These are phyloP conservation scores for Colletes latitarsis DNA, from an alignment of 1,140 invertebrate species.

Conservation along the genomic window DNA sequence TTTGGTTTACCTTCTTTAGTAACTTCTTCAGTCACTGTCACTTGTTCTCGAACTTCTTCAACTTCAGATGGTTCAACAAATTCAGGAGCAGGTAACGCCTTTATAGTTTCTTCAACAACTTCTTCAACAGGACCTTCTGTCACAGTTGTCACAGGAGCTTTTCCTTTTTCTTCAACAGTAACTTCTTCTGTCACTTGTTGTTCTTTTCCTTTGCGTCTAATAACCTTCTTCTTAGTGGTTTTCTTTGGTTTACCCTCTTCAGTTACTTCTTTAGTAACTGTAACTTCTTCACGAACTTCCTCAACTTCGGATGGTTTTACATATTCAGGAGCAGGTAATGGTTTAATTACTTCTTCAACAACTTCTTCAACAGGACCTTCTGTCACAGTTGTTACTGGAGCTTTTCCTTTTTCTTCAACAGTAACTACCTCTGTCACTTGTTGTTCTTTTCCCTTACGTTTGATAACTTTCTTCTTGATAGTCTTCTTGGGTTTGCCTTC, in stretches of 20 bases:
- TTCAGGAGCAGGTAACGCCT: slow-evolving; percentile 17
- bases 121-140: slow-evolving; percentile 70
- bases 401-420: slow-evolving; percentile 69
- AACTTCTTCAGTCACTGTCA: slow-evolving; percentile 68
- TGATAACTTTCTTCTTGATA: slow-evolving; percentile 71
- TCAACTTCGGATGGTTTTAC: slow-evolving; percentile 81
- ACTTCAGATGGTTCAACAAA: not conserved
- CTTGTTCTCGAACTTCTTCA: slow-evolving; percentile 62
- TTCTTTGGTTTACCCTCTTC: slow-evolving; percentile 77
- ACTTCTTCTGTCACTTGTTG: slow-evolving; percentile 53
- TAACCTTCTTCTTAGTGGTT: slow-evolving; percentile 49
- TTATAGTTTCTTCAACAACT: slow-evolving; percentile 25
- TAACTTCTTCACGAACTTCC: slow-evolving; percentile 67
- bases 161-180: slow-evolving; percentile 50
- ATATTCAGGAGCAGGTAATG: slow-evolving; percentile 83
- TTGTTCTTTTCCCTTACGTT: slow-evolving; percentile 77
- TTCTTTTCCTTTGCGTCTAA: slow-evolving; percentile 53
- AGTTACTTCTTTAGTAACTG: slow-evolving; percentile 69
- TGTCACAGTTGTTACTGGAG: slow-evolving; percentile 60
- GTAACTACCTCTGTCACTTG: slow-evolving; percentile 67
- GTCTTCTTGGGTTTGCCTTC: slow-evolving; percentile 75
- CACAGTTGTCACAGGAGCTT: slow-evolving; percentile 32
- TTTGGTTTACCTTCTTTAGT: slow-evolving; percentile 77
- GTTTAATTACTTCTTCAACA: slow-evolving; percentile 81
- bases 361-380: slow-evolving; percentile 69